Conservation (phyloP, 2,888 invertebrate genomes). For the Fragum whitleyi region DNA sequence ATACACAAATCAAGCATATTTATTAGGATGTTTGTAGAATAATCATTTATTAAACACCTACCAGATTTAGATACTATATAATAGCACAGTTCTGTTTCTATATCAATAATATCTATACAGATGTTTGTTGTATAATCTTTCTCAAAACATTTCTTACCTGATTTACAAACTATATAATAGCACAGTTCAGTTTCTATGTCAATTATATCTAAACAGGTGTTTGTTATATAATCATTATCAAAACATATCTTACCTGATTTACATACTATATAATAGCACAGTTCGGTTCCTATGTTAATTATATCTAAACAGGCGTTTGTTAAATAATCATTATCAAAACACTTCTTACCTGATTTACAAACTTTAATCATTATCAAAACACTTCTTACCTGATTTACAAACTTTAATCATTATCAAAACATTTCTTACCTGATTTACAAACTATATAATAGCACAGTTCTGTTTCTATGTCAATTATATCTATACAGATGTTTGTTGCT, state of each 20-base stretch:
- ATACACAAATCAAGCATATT: too few relatives aligned
- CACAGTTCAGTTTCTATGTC: slow-evolving; percentile 72
- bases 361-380: too few relatives aligned
- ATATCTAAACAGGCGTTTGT: slow-evolving; percentile 39
- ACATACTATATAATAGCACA: slow-evolving; percentile 72
- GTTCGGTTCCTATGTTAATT: slow-evolving; percentile 67
- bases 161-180: slow-evolving; percentile 66
- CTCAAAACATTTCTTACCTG: slow-evolving; percentile 47
- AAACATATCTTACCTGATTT: slow-evolving; percentile 44
- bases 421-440: slow-evolving; percentile 35
- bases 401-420: too few relatives aligned
- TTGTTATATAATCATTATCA: too few relatives aligned
- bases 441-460: slow-evolving; percentile 76
- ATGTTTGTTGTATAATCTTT: too few relatives aligned
- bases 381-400: too few relatives aligned
- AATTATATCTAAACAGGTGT: slow-evolving; percentile 34
- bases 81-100: slow-evolving; percentile 74
- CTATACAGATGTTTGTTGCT: slow-evolving; percentile 48
- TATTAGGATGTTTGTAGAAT: too few relatives aligned
- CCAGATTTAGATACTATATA: slow-evolving; percentile 64
- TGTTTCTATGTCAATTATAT: slow-evolving; percentile 59
- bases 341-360: too few relatives aligned
- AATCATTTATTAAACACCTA: too few relatives aligned
- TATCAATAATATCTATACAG: slow-evolving; percentile 32
- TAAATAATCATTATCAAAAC: too few relatives aligned